Evolutionary conservation across 2,113 vertebrate species (phyloP), one percentile per base, ranked within the genome.

Genomic region (Plecotus auritus): DNA sequence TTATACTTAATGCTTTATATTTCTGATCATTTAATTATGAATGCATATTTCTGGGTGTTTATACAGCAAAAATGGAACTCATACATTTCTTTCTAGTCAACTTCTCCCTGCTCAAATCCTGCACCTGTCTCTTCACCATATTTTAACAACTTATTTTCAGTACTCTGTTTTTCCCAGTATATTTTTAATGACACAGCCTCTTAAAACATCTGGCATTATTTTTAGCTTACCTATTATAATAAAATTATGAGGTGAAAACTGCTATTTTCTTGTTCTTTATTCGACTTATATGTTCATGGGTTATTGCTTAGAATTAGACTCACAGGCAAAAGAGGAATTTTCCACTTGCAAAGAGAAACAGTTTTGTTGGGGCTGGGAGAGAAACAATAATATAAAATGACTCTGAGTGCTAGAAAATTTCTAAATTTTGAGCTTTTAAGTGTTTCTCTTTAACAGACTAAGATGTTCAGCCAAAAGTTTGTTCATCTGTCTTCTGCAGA

Each of bases 161-260:
- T 90, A 69, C 2, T 80, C 30, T 18, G 56, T 59, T 91, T 88
- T 82, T n/a, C n/a, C 22, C 3, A 9, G 47, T 70, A 35, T 69
- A 76, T 86, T 51, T 51, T 85, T 89, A 88, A 96, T 66, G 69
- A 18, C 28, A 42, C 1, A 92, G n/a, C 76, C 30, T 94, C 56
- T 93, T 78, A 94, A 84, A 91, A 91, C 37, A 85, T 56, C 78
- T 94, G 73, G 64, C 32, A 76, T 98, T 96, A 97, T 96, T 97
- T 98, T 97, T 95, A 98, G 42, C 78, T 97, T 95, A 97, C 47
- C 87, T 97, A 92, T 93, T 98, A 96, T 96, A 97, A 96, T 88
- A 86, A 96, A 97, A 96, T 90, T 95, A 83, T 72, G 88, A 95
- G 74, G 93, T 95, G 42, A 96, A 97, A 97, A 91, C 64, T 90